phyloP scores from a whole-genome alignment of 92 coral and sea anemone genomes.

The Zoanthus solanderi region DNA sequence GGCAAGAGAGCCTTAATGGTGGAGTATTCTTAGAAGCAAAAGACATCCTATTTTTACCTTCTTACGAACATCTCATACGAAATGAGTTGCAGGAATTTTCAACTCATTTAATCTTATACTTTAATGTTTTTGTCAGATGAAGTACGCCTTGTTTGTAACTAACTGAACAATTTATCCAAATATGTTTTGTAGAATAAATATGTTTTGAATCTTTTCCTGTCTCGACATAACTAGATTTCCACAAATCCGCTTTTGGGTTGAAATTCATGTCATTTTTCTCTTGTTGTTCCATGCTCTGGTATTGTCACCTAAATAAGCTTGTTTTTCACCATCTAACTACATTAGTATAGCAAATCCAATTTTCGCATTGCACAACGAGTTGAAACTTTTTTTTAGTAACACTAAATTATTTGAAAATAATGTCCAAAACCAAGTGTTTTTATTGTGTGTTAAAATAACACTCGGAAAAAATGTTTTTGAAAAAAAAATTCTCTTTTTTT shows the following conservation, averaged over 20 bases:
- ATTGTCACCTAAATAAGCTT: too few species aligned
- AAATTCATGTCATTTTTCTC: constrained; percentile 2
- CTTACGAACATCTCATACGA: too few species aligned
- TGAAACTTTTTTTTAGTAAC: not conserved
- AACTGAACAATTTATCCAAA: not conserved
- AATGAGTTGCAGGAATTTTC: too few species aligned
- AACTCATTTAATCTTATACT: too few species aligned
- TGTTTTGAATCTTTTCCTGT: constrained; percentile 33
- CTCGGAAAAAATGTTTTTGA: not conserved
- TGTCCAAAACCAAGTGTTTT: not conserved
- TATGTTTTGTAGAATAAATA: not conserved
- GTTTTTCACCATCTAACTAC: not conserved
- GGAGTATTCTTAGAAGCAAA: not conserved
- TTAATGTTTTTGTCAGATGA: too few species aligned
- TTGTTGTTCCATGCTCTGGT: not conserved
- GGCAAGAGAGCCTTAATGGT: not conserved
- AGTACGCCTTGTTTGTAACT: not conserved
- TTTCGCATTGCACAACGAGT: not conserved
- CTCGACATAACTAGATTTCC: constrained; percentile 38
- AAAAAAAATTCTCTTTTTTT: not conserved
- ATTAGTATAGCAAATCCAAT: not conserved
- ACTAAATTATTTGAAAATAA: not conserved
- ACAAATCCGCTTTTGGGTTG: constrained; percentile 41
- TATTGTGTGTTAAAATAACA: too few species aligned
- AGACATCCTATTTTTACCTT: not conserved